Percentiles rank a stretch among this genome's conserved stretches.
phyloP scores from a whole-genome alignment of 2,797 vertebrate species.

The Buphagus erythrorhynchus region DNA sequence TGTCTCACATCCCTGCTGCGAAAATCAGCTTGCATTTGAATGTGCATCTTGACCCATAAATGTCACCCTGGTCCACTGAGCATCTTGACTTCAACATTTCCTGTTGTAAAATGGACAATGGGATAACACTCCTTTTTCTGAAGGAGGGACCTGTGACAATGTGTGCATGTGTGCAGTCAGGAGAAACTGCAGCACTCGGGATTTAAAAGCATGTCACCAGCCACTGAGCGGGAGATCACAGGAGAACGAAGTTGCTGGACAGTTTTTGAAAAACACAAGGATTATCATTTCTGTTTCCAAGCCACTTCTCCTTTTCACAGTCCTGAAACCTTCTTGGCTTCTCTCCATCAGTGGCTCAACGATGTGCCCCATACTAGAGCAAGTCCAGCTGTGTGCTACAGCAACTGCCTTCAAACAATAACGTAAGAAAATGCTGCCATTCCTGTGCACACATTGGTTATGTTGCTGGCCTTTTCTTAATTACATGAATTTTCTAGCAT shows the following conservation, averaged over 20 bases:
- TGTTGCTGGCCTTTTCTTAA: neutral
- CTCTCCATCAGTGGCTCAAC: neutral
- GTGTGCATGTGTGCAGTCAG: constrained; percentile 58
- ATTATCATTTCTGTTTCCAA: constrained; percentile 72
- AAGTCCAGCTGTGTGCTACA: neutral
- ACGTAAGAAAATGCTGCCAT: neutral
- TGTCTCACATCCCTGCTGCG: constrained; percentile 74
- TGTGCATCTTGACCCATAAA: constrained; percentile 82
- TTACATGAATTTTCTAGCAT: neutral
- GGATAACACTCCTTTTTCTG: constrained; percentile 58
- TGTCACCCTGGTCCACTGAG: constrained; percentile 77
- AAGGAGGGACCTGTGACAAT: constrained; percentile 55
- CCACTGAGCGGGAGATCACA: constrained; percentile 57
- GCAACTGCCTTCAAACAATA: neutral
- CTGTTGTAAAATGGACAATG: constrained; percentile 76
- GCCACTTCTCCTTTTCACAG: constrained; percentile 65
- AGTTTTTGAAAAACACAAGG: constrained; percentile 54
- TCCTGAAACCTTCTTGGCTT: neutral
- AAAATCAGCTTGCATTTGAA: constrained; percentile 80
- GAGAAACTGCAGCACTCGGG: constrained; percentile 48
- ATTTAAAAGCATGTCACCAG: constrained; percentile 67
- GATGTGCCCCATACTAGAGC: neutral
- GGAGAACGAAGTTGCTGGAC: constrained; percentile 55
- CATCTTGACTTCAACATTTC: constrained; percentile 79
- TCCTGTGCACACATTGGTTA: neutral